phyloP scores from a whole-genome alignment of 1,140 invertebrate species.

The Globodera rostochiensis region DNA sequence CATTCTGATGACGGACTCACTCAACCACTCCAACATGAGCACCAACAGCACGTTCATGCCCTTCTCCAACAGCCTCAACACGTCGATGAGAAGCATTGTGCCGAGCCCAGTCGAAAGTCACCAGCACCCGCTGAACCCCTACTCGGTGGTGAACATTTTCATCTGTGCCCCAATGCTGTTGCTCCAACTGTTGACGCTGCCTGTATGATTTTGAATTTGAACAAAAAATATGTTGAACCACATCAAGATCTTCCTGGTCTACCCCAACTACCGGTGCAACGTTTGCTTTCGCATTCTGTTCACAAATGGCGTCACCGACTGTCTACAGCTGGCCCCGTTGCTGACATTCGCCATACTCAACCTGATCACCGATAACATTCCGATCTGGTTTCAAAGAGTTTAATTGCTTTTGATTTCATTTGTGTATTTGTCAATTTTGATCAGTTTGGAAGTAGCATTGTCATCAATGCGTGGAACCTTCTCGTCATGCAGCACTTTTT shows the following conservation, averaged over 20 bases:
- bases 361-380: neutral
- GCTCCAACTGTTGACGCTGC: neutral
- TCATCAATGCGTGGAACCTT: slow-evolving; percentile 2
- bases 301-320: slow-evolving; percentile 13
- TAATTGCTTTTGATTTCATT: neutral
- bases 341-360: neutral
- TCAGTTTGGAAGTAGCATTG: slow-evolving; percentile 12
- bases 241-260: slow-evolving; percentile 1
- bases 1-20: too few relatives aligned
- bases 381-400: neutral
- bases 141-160: neutral
- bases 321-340: neutral
- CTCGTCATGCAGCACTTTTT: slow-evolving; percentile 13
- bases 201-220: neutral
- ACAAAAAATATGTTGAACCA: neutral
- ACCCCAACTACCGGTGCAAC: slow-evolving; percentile 11
- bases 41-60: neutral
- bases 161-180: slow-evolving; percentile 2
- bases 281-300: slow-evolving; percentile 13
- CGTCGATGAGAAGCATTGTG: neutral
- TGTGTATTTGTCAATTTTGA: neutral
- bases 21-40: too few relatives aligned
- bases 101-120: too few relatives aligned
- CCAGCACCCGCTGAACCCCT: neutral
- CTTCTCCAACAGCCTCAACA: neutral